Evolutionary conservation across 1,140 invertebrate genomes (phyloP), one percentile per base, ranked within the genome.

Genomic region (Brachionus rotundiformis): DNA sequence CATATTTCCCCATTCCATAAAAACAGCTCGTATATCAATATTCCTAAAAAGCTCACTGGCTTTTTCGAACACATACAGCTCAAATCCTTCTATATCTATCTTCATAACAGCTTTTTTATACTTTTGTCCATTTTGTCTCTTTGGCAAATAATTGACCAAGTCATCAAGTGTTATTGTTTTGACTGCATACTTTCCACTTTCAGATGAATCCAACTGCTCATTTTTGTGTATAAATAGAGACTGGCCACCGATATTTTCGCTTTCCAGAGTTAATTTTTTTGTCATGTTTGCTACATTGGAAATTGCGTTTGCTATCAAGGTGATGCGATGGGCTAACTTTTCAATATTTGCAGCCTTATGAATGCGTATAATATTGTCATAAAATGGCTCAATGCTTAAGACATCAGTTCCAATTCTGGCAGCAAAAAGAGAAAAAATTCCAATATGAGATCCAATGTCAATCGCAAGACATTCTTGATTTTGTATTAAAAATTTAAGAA

Each of bases 1-100:
- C 16, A 41, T 29, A 73, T 73, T 41, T 19, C 68, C 68, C 68
- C 68, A 73, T 44, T 73, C 68, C 68, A 73, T 73, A 44, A 73
- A 73, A 73, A 73, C 19, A 41, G 39, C 16, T 23, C 68, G 13
- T 19, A 73, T 73, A 44, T 73, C 68, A 23, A 73, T 11, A 3
- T n/a, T 23, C 5, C 44, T 36, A 44, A 73, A 73, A 11, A 73
- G 25, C 44, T 23, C 44, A 41, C 16, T 73, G 4, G 68, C 68
- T 11, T 73, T 73, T 73, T 73, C 16, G 25, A 73, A 73, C 10
- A 39, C 68, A 44, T 73, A 73, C 4, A 44, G 3, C 23, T 73
- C 68, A 73, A 73, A 73, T 0, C 68, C 68, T 73, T 73, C 68
- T 7, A 73, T 73, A 25, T 73, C 68, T 41, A 73, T 73, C 23